Base-by-base conservation (phyloP, 1,140 invertebrate species). In the Nasonia giraulti region DNA sequence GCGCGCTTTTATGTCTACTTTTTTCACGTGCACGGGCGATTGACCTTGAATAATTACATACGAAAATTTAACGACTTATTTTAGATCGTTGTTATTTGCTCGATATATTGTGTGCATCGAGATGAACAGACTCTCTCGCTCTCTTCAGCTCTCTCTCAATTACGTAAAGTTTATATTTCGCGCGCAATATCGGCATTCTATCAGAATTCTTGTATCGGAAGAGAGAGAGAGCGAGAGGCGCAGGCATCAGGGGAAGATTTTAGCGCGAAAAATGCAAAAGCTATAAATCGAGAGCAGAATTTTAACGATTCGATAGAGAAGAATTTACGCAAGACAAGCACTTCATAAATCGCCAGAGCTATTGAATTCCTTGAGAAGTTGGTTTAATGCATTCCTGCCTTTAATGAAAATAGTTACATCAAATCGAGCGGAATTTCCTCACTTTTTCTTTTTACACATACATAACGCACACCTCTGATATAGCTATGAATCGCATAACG, bases 391-490 rank as follows among this genome's bases (percentile, higher is more conserved):
- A 85, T 85, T 85, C 78, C 80, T 17, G 40, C 5, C 76, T 82
- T 82, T 85, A 85, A 85, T 85, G 84, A 85, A 85, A 85, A 85
- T 85, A 85, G 84, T 85, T 85, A 81, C 79, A 76, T 44, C 44
- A 66, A 62, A 84, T 76, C 40, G 40, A 78, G 50, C 50, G 20
- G 0, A 55, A 27, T 27, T 77, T 23, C 44, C 68, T 83, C 50
- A 31, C 68, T 71, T 62, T 14, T 55, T 69, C 50, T 55, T 69
- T 69, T 69, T 69, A 10, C 23, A 69, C 27, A 23, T 20, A 69
- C 11, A 14, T 6, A 37, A 37, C 27, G 7, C 66, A 55, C 50
- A 44, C 40, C 40, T 44, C 40, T 10, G 10, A 20, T 27, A 27
- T 2, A 27, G 50, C 14, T 55, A 55, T 20, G 17, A 55, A 20